Evolutionary conservation across 53 echinoderm and acorn worm species (phyloP).

Genomic region (Paelopatides confundens): DNA sequence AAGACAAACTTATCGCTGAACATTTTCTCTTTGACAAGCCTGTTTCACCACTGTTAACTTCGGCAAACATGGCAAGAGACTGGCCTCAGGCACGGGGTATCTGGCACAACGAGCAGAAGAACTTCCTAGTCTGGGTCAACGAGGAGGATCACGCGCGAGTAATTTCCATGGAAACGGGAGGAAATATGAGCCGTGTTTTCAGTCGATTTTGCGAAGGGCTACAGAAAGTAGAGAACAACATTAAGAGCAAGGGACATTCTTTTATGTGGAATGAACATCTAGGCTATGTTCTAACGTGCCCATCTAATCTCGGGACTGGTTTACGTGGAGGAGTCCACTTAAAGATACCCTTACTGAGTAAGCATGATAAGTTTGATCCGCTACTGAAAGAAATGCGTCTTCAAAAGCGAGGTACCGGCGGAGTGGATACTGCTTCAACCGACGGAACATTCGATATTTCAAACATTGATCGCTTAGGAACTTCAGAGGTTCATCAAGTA

Average conservation of each 20-base stretch:
- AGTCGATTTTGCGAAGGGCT: conserved; percentile 89
- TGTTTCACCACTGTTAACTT: conserved; percentile 84
- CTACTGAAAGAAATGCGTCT: conserved; percentile 74
- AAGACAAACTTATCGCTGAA: conserved; percentile 92
- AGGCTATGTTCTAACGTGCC: conserved; percentile 91
- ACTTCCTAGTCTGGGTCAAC: conserved; percentile 91
- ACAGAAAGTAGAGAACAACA: conserved; percentile 75
- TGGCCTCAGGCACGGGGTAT: conserved; percentile 97
- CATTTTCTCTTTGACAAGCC: conserved; percentile 99
- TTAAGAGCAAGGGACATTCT: conserved; percentile 80
- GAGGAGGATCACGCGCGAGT: conserved; percentile 96
- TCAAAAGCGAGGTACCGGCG: conserved; percentile 96
- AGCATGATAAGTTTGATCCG: conserved; percentile 75
- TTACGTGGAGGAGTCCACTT: conserved; percentile 94
- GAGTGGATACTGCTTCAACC: conserved; percentile 96
- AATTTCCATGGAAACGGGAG: conserved; percentile 95
- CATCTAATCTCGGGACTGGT: conserved; percentile 96
- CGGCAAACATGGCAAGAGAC: conserved; percentile 94
- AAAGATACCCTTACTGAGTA: conserved; percentile 84
- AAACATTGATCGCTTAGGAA: conserved; percentile 87
- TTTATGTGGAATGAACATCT: conserved; percentile 99
- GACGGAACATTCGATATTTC: conserved; percentile 98
- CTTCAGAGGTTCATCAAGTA: conserved; percentile 86
- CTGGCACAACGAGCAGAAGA: conserved; percentile 94
- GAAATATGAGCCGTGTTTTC: conserved; percentile 94